Base-by-base conservation (phyloP, 2,113 vertebrate genomes). In the Phoenicopterus ruber region DNA sequence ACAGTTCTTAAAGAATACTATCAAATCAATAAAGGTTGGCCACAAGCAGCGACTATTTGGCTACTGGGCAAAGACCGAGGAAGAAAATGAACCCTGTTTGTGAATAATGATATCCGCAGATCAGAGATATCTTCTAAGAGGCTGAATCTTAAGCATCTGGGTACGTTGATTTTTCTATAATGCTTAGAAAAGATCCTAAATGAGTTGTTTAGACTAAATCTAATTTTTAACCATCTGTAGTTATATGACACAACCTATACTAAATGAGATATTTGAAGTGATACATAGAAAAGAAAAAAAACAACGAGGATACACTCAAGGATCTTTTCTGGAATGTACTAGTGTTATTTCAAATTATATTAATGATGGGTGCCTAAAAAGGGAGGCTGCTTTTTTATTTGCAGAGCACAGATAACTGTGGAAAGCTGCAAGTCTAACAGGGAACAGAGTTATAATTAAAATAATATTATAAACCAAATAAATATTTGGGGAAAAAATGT, bases 401-500 rank as follows among this genome's bases (percentile, higher is more conserved):
- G 28, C 29, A 81, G 14, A 34, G 40, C 18, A 71, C 20, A 49
- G 8, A 72, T 28, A 62, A 29, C 3, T 47, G 8, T 38, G 18
- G 50, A 67, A 86, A 76, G 13, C n/a, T 54, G 10, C 11, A 47
- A 71, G 6, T 66, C 10, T 66, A 38, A 32, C 3, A 47, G 16
- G 18, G 24, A 72, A 34, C 6, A 49, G 18, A 7, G 2, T 49
- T 58, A 36, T 62, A 72, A 67, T 76, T 62, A 62, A 59, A 83
- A 61, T 29, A 63, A 29, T 18, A 72, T 29, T 44, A 76, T 28
- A 78, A 69, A 58, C 1, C 40, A 54, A 44, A 38, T 20, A 73
- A 49, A 26, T 20, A 1, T 83, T 80, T 76, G 1, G 16, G 24
- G 12, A 1, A 58, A 76, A 80, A 32, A 0, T 2, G 0, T 54